phyloP scores from a whole-genome alignment of 2,797 vertebrate species.

The Siniperca undulata region DNA sequence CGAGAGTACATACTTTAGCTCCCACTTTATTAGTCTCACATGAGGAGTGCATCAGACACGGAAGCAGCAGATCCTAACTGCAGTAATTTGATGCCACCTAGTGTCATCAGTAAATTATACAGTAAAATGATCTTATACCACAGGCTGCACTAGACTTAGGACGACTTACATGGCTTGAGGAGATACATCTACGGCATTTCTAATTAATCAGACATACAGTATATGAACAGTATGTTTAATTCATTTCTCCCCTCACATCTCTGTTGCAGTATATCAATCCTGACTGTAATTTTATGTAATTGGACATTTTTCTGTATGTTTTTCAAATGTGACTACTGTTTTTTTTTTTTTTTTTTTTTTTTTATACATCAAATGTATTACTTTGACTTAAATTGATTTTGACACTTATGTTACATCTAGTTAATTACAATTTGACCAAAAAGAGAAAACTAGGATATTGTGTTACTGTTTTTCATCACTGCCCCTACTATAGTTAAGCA shows the following conservation, averaged over 20 bases:
- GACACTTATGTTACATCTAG: background rate
- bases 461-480: background rate
- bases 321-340: background rate
- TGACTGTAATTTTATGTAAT: background rate
- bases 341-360: background rate
- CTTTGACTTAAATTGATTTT: background rate
- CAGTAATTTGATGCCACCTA: conserved; percentile 80
- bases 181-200: background rate
- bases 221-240: background rate
- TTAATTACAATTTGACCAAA: background rate
- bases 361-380: background rate
- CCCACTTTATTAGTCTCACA: background rate
- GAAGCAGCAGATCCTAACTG: conserved; percentile 14
- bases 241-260: background rate
- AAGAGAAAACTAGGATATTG: too few species aligned
- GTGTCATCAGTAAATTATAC: conserved; percentile 66
- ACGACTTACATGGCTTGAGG: background rate
- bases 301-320: background rate
- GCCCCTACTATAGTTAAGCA: too few species aligned
- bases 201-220: conserved; percentile 1
- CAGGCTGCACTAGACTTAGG: background rate
- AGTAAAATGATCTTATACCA: background rate
- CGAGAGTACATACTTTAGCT: background rate
- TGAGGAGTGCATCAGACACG: background rate
- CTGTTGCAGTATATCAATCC: background rate